Evolutionary conservation across 2,113 vertebrate genomes (phyloP).

Genomic region (Myiopsitta monachus): DNA sequence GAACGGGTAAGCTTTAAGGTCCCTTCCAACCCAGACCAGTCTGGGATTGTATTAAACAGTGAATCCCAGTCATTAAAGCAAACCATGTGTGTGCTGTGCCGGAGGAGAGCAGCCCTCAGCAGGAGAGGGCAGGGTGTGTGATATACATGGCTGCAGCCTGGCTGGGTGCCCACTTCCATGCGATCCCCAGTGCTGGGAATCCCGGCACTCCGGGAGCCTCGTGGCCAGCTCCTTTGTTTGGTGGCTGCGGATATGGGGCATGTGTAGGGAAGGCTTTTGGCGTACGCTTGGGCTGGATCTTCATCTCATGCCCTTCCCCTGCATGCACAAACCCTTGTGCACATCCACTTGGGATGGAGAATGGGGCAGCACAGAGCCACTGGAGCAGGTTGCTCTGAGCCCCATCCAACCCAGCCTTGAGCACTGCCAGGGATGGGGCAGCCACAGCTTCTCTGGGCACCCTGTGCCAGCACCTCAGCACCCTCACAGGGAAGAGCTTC

Average conservation of each 20-base stretch:
- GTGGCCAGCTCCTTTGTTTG: neutral
- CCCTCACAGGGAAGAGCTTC: no score
- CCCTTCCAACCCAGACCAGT: neutral
- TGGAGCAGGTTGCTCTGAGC: neutral
- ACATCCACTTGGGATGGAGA: neutral
- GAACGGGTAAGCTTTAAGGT: neutral
- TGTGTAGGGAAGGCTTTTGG: neutral
- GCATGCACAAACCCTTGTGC: accelerated
- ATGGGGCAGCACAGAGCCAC: accelerated
- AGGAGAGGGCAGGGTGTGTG: neutral
- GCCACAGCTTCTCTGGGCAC: no score
- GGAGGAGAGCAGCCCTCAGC: neutral
- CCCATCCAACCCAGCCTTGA: neutral
- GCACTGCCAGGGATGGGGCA: neutral
- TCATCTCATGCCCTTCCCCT: neutral
- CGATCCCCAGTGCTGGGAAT: neutral
- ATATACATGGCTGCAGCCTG: neutral
- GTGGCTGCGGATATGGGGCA: neutral
- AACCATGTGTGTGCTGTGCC: accelerated
- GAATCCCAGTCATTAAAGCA: neutral
- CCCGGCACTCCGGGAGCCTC: neutral
- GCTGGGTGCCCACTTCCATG: neutral
- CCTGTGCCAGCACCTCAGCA: no score
- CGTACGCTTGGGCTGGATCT: neutral
- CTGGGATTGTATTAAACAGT: neutral